A percentile compares a stretch with the other conserved stretches of the same genome.
These are phyloP conservation scores for Halichondria panicea DNA, from an alignment of 37 sponge, comb jelly and placozoan species.

Conservation along the genomic window DNA sequence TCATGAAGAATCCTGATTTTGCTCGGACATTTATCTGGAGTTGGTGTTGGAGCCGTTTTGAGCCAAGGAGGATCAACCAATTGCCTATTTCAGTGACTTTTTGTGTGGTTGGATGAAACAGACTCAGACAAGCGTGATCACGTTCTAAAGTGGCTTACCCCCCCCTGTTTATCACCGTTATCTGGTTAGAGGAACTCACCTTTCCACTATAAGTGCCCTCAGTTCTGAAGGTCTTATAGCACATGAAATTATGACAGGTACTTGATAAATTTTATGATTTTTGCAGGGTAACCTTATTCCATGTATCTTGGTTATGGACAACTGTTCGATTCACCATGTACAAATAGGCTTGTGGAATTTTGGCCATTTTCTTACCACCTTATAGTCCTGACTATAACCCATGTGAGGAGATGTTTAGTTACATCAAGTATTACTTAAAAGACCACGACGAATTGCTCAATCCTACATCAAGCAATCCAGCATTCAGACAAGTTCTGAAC, in stretches of 20 bases:
- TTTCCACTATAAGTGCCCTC: neutral
- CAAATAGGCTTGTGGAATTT: neutral
- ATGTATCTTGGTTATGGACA: neutral
- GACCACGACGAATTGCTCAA: neutral
- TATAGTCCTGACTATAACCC: neutral
- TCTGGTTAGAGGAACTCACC: neutral
- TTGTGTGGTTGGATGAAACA: neutral
- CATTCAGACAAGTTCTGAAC: neutral
- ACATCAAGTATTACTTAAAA: neutral
- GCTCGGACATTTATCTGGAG: no score
- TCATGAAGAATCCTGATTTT: no score
- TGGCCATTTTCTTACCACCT: neutral
- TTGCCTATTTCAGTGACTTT: neutral
- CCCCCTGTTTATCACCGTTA: no score
- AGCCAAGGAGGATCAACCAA: neutral
- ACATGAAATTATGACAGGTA: no score
- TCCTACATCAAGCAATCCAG: neutral
- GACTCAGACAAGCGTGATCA: no score
- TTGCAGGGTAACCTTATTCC: neutral
- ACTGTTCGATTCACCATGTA: neutral
- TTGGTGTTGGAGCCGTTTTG: no score
- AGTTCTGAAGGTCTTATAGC: no score
- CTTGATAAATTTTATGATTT: no score
- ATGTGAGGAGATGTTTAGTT: neutral
- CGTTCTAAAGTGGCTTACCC: no score